Conservation (phyloP, 2,888 invertebrate species). For the Ditula angustiorana region DNA sequence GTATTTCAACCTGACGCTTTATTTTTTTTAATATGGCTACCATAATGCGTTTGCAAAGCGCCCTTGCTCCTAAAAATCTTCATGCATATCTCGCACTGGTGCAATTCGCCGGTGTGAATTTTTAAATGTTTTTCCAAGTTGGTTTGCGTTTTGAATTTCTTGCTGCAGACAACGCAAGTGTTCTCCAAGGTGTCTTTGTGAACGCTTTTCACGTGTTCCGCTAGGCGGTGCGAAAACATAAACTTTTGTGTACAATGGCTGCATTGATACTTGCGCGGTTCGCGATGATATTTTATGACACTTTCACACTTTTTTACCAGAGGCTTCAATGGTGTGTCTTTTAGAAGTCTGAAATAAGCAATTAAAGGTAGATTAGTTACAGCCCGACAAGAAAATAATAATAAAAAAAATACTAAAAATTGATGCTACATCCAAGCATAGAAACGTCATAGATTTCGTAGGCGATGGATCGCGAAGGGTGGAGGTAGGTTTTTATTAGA, state of each 20-base stretch:
- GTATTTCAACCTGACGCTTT: background rate
- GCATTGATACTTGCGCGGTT: slow-evolving; percentile 51
- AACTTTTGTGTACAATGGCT: slow-evolving; percentile 52
- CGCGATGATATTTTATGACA: slow-evolving; percentile 42
- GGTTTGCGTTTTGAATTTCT: slow-evolving; percentile 48
- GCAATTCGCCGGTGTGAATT: slow-evolving; percentile 49
- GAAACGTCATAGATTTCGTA: too few relatives aligned
- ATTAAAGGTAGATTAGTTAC: too few relatives aligned
- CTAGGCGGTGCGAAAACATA: slow-evolving; percentile 47
- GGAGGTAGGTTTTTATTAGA: too few relatives aligned
- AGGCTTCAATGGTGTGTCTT: slow-evolving; percentile 44
- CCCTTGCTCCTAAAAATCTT: slow-evolving; percentile 51
- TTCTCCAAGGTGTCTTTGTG: slow-evolving; percentile 45
- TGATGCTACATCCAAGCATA: too few relatives aligned
- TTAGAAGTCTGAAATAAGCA: slow-evolving; percentile 45
- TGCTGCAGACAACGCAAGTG: slow-evolving; percentile 50
- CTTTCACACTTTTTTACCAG: slow-evolving; percentile 18
- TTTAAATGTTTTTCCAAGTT: slow-evolving; percentile 50
- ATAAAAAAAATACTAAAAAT: too few relatives aligned
- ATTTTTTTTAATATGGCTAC: slow-evolving; percentile 1
- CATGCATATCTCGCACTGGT: slow-evolving; percentile 50
- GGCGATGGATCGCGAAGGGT: too few relatives aligned
- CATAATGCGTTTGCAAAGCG: slow-evolving; percentile 45
- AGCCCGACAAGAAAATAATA: too few relatives aligned
- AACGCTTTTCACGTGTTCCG: slow-evolving; percentile 47